Evolutionary conservation across 2,888 invertebrate species (phyloP).

Genomic region (Uropetala carovei): DNA sequence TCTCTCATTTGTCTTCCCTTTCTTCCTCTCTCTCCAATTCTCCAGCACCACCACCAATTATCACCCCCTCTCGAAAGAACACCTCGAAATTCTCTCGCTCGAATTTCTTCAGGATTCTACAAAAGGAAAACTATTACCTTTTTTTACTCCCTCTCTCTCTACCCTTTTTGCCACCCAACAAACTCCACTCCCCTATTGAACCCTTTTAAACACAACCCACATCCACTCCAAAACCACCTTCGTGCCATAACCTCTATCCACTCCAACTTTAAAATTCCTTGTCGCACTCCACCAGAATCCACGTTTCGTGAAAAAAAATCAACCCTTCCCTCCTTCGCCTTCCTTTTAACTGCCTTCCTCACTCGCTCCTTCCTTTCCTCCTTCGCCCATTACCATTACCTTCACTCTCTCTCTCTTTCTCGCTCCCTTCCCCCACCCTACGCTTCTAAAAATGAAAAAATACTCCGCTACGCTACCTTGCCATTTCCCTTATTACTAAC

Average conservation of each 20-base stretch:
- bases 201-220: constrained; percentile 14
- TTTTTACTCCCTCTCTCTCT: background rate
- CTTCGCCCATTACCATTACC: background rate
- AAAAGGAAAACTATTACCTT: constrained; percentile 37
- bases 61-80: constrained; percentile 12
- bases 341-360: background rate
- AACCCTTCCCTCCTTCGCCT: background rate
- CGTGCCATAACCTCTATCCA: constrained; percentile 31
- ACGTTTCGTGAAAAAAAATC: background rate
- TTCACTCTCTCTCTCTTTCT: background rate
- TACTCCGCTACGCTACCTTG: background rate
- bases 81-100: constrained; percentile 25
- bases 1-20: background rate
- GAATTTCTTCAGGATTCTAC: constrained; percentile 5
- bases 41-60: constrained; percentile 23
- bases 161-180: background rate
- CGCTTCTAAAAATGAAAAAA: background rate
- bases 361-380: background rate
- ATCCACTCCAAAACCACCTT: constrained; percentile 25
- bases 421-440: background rate
- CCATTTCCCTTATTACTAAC: background rate
- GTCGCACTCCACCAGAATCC: background rate
- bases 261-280: constrained; percentile 28
- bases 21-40: background rate
- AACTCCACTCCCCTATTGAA: background rate